Evolutionary conservation across 35 echinoderm and acorn worm species (phyloP), one percentile per base, ranked within the genome.

Genomic region (Acanthaster planci): DNA sequence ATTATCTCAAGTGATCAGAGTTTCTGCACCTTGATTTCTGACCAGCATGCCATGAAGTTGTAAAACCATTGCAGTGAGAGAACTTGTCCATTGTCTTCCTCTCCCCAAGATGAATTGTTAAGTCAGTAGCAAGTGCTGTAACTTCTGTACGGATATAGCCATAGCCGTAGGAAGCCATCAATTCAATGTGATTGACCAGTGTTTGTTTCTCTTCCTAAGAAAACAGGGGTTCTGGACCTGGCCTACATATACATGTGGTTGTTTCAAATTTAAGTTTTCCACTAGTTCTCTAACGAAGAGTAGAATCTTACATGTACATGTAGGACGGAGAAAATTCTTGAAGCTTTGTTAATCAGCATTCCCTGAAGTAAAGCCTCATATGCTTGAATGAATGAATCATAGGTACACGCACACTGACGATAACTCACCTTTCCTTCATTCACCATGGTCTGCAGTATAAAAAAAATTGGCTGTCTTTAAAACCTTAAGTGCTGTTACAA

Each of bases 21-120:
- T 64, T 84, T 90, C 26, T 84, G 59, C 6, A 84, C 52, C 21
- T 78, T 59, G 2, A 84, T 30, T 18, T 80, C 51, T 90, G 81
- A 42, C 88, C 88, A 90, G 4, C 72, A 29, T 23, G 39, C 27
- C 38, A 85, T 26, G 37, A 90, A 84, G 9, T 50, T 22, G 17
- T 78, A 54, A 3, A 90, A 38, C 88, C 81, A 84, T 18, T 78
- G 56, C 14, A 84, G 39, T 26, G 88, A 52, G 14, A 76, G 42
- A 37, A 29, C 54, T 84, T 56, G 12, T 55, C 34, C 3, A 21
- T 6, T 15, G 72, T n/a, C 19, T 76, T 42, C 30, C 39, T 44
- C 22, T 54, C 40, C 8, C 53, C 21, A 21, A 85, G 64, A 36
- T 85, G 10, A 42, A 53, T 47, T 21, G 83, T 59, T 5, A 85